phyloP scores from a whole-genome alignment of 2,113 vertebrate genomes.

The Dryoscopus gambensis region DNA sequence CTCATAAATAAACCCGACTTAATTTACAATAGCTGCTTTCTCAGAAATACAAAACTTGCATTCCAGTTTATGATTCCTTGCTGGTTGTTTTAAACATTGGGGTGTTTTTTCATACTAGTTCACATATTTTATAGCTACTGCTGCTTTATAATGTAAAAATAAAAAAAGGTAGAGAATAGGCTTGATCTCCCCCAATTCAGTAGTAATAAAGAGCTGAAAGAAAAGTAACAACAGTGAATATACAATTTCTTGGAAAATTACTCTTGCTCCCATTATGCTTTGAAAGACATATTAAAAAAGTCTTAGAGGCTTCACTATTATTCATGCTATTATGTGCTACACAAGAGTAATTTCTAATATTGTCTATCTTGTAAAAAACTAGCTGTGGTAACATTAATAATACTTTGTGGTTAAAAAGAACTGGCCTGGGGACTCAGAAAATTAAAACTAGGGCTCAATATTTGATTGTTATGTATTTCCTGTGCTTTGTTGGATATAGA shows the following conservation, averaged over 20 bases:
- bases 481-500: background rate
- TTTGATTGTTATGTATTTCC: background rate
- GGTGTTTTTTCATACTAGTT: background rate
- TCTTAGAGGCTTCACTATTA: background rate
- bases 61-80: background rate
- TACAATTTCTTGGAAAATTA: background rate
- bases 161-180: background rate
- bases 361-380: background rate
- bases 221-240: background rate
- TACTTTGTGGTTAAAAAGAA: background rate
- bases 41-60: background rate
- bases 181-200: background rate
- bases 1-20: constrained; percentile 45
- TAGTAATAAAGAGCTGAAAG: background rate
- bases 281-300: background rate
- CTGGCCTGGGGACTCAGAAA: background rate
- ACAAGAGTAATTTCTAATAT: background rate
- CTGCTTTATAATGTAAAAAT: background rate
- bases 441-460: background rate
- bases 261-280: background rate
- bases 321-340: background rate
- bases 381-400: background rate
- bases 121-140: background rate
- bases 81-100: background rate
- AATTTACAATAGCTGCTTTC: constrained; percentile 2